Base-by-base conservation (phyloP, 2,797 vertebrate species). In the Micrastur ruficollis region DNA sequence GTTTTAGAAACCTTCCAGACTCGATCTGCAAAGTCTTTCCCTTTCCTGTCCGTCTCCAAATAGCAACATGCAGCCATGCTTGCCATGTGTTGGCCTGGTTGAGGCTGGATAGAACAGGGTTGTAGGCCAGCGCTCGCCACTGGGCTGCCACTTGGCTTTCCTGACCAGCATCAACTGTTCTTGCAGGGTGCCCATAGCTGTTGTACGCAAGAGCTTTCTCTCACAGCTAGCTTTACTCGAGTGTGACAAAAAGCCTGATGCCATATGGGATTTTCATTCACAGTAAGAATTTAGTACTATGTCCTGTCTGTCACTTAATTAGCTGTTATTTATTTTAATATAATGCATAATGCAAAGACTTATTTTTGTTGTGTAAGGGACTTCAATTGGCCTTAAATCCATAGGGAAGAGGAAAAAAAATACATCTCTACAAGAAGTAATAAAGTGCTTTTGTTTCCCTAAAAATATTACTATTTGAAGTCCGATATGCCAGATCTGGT, bases 391-490 rank as follows among this genome's bases (percentile, higher is more conserved):
- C 32, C 76, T 70, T 87, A 87, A 97, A 78, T 71, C 78, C 63
- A 50, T 19, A 80, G 56, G 56, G 52, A 92, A 76, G 67, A 89
- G 27, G 29, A n/a, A 81, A 89, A 94, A 86, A 63, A 40, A 12
- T 13, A 32, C 55, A 49, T 40, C 32, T 68, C 63, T 90, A 78
- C 79, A 81, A 74, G 71, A 92, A 71, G 71, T 80, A 97, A 94
- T 89, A 89, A 91, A 91, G 87, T 93, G 44, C 34, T 90, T 95
- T 95, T 81, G 17, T 96, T 93, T 72, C 63, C 50, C 59, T 87
- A 62, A 88, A 95, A 94, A 86, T 86, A 88, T 86, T 93, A 34
- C 29, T 93, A 36, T 92, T 91, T 96, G 89, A 94, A 90, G 72
- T 95, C 81, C 4, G 14, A 46, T 74, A 61, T 88, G 90, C 67